Evolutionary conservation across 2,113 vertebrate species (phyloP).

Genomic region (Eudyptes chrysolophus): DNA sequence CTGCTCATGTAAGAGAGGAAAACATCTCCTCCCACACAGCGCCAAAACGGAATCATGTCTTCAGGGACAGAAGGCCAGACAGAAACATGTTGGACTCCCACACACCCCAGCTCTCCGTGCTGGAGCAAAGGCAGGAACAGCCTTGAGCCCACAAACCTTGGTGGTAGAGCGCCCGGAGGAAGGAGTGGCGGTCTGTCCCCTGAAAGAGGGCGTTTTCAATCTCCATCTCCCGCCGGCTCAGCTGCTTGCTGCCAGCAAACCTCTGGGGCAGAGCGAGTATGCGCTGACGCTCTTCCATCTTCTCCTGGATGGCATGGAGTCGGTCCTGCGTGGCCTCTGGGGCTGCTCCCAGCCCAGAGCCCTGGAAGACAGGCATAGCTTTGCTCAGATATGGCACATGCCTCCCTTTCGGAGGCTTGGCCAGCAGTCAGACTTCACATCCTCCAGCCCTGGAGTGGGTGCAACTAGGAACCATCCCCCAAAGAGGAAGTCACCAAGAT

Average conservation of each 20-base stretch:
- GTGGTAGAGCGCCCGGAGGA: conserved; percentile 90
- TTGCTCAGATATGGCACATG: rapidly evolving
- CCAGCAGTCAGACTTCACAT: neutral
- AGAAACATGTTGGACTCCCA: neutral
- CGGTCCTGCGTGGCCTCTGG: conserved; percentile 83
- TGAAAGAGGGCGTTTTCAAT: conserved; percentile 93
- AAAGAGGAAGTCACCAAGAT: neutral
- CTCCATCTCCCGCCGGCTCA: conserved; percentile 94
- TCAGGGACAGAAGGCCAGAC: neutral
- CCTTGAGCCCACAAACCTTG: conserved; percentile 72
- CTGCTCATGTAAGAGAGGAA: neutral
- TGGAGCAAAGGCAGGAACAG: neutral
- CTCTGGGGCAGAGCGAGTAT: conserved; percentile 88
- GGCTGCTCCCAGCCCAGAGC: conserved; percentile 80
- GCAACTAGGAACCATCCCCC: neutral
- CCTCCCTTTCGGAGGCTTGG: neutral
- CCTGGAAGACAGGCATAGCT: conserved; percentile 56
- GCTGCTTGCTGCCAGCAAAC: conserved; percentile 86
- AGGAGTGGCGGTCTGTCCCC: conserved; percentile 85
- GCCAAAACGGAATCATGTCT: neutral
- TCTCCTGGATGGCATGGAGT: conserved; percentile 85
- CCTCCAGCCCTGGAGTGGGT: neutral
- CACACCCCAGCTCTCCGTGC: neutral
- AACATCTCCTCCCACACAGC: neutral
- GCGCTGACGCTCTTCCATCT: conserved; percentile 82